Evolutionary conservation across 2,113 vertebrate genomes (phyloP).

Genomic region (Tretioscincus oriximinensis): DNA sequence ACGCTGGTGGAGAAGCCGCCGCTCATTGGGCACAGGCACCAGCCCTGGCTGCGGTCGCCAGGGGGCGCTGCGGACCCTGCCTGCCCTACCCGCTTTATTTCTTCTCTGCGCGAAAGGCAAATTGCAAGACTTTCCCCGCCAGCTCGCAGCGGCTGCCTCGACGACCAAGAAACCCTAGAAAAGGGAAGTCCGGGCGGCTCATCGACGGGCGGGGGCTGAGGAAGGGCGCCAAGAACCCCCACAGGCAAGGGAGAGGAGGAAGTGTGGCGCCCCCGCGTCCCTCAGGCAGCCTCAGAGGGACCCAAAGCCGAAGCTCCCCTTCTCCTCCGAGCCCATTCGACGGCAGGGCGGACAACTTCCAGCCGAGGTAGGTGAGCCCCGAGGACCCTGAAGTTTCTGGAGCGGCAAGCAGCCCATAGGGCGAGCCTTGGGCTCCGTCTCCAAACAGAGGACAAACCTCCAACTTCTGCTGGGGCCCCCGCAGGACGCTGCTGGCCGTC

Average conservation of each 20-base stretch:
- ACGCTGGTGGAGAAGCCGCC: background rate
- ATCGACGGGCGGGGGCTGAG: background rate
- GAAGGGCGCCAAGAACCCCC: too few species aligned
- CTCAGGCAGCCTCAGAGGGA: background rate
- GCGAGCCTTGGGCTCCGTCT: background rate
- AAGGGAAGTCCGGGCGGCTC: too few species aligned
- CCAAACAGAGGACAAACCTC: too few species aligned
- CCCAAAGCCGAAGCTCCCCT: background rate
- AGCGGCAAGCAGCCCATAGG: background rate
- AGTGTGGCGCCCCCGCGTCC: background rate
- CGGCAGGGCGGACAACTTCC: too few species aligned
- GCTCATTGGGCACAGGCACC: background rate
- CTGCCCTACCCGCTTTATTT: background rate
- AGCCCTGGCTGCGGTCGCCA: background rate
- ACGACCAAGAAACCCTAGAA: background rate
- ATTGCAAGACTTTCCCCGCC: background rate
- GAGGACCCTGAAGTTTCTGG: background rate
- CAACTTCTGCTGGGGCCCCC: background rate
- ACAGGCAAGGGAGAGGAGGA: background rate
- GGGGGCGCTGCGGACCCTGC: constrained; percentile 4
- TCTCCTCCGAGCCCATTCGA: too few species aligned
- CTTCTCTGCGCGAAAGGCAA: background rate
- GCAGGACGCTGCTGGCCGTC: background rate
- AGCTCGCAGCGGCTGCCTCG: background rate
- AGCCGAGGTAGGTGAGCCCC: background rate